These are phyloP conservation scores for Copidosoma floridanum DNA, from an alignment of 1,140 invertebrate genomes.

Conservation along the genomic window DNA sequence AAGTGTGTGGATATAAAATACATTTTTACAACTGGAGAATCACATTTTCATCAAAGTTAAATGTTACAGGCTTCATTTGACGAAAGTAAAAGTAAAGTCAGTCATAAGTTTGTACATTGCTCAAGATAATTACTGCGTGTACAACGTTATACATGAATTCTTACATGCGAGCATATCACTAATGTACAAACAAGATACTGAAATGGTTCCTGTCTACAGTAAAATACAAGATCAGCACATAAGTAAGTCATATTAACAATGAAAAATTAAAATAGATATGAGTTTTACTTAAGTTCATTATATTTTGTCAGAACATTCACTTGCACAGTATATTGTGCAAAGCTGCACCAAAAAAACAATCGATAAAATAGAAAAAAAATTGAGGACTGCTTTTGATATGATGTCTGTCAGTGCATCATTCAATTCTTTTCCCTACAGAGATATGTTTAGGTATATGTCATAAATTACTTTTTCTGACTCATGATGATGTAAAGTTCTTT, in stretches of 20 bases:
- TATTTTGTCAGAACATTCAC: conserved; percentile 1
- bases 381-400: not conserved
- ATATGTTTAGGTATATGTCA: not conserved
- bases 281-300: not conserved
- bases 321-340: conserved; percentile 1
- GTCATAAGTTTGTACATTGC: not conserved
- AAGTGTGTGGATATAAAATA: not conserved
- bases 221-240: conserved; percentile 3
- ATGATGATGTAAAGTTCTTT: not conserved
- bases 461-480: not conserved
- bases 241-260: not conserved
- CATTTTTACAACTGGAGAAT: not conserved
- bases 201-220: conserved; percentile 6
- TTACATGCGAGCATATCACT: conserved; percentile 1
- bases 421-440: not conserved
- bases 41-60: not conserved
- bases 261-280: not conserved
- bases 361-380: not conserved
- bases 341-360: not conserved
- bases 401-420: not conserved
- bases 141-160: conserved; percentile 5
- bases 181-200: not conserved
- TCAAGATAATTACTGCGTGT: not conserved
- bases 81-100: not conserved
- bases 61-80: not conserved